Evolutionary conservation across 2,888 invertebrate genomes (phyloP).

Genomic region (Euspilapteryx auroguttella): DNA sequence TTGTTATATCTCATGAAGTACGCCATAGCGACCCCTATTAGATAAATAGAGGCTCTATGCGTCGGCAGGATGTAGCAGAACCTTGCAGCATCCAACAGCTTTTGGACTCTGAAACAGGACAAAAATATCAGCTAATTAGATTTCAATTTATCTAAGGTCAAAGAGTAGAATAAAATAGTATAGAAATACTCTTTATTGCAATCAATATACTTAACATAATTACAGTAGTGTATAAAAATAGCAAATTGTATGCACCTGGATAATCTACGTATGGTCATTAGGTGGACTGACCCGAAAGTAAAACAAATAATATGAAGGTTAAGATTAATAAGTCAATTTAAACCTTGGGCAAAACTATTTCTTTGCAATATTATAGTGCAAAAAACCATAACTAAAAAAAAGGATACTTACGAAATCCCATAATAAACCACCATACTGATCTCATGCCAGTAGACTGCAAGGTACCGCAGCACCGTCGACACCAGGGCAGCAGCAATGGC

Average conservation of each 20-base stretch:
- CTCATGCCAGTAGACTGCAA: constrained; percentile 43
- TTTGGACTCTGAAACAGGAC: constrained; percentile 37
- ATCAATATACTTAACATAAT: too few species aligned
- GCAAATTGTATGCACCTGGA: too few species aligned
- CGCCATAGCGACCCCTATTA: constrained; percentile 57
- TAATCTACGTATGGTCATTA: too few species aligned
- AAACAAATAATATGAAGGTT: too few species aligned
- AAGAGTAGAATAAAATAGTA: too few species aligned
- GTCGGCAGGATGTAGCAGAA: constrained; percentile 58
- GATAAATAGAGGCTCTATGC: constrained; percentile 57
- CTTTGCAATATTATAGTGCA: background rate
- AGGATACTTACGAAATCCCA: constrained; percentile 53
- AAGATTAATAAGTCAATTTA: too few species aligned
- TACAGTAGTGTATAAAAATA: too few species aligned
- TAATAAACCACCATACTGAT: constrained; percentile 59
- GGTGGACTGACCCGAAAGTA: too few species aligned
- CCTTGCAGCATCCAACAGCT: constrained; percentile 46
- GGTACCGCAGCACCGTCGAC: constrained; percentile 47
- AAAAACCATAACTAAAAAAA: constrained; percentile 1
- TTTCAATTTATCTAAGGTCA: too few species aligned
- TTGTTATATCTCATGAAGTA: constrained; percentile 44
- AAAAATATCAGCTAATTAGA: too few species aligned
- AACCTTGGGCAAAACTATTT: too few species aligned
- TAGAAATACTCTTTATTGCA: too few species aligned
- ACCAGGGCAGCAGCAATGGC: constrained; percentile 25